Percentiles rank a stretch among this genome's conserved stretches.
Evolutionary conservation across 2,797 vertebrate species (phyloP).

Genomic region (Coregonus sp.): DNA sequence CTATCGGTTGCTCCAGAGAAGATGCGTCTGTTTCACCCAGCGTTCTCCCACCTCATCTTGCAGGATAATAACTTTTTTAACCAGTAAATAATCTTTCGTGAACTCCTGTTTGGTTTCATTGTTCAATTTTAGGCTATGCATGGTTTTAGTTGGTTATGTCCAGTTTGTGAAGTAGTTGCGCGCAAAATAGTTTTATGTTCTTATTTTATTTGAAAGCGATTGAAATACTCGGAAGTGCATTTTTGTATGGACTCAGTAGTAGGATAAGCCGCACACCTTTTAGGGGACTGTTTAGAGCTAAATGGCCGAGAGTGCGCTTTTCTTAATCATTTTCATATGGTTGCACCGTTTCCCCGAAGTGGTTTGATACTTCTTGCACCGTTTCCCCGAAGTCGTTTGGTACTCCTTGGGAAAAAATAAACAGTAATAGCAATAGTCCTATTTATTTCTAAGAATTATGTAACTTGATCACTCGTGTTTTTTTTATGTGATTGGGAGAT

Average conservation of each 20-base stretch:
- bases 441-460: too few species aligned
- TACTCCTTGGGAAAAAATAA: not conserved
- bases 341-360: not conserved
- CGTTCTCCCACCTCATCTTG: not conserved
- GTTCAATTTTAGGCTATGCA: not conserved
- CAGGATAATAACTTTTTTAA: not conserved
- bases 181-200: not conserved
- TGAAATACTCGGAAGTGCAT: too few species aligned
- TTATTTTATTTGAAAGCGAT: not conserved
- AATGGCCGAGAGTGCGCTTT: not conserved
- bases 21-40: not conserved
- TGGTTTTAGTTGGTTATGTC: not conserved
- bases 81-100: not conserved
- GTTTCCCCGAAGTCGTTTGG: too few species aligned
- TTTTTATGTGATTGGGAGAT: not conserved
- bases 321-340: not conserved
- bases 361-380: not conserved
- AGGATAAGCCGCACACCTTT: too few species aligned
- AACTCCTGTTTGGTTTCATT: not conserved
- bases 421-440: not conserved
- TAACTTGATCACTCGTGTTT: not conserved
- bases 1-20: not conserved
- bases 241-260: too few species aligned
- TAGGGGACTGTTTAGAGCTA: not conserved
- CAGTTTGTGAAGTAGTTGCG: not conserved